Base-by-base conservation (phyloP, 92 coral and sea anemone genomes). In the Actinostola sp. region DNA sequence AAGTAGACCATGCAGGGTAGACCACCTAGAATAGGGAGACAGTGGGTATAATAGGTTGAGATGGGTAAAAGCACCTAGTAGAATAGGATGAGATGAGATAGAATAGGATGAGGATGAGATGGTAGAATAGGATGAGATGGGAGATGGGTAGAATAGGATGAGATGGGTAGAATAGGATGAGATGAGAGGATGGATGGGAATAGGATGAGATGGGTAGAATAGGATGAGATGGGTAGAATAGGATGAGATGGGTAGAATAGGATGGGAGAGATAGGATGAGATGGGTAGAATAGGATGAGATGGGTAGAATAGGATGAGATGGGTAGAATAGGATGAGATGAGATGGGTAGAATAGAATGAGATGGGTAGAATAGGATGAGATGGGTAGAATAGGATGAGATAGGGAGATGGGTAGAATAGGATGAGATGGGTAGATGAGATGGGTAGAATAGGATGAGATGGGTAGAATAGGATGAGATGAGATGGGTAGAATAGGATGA, bases 1-100 rank as follows among this genome's bases (percentile, higher is more conserved):
- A 12, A 95, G 89, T 25, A 91, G 85, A 42, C 83, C 84, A 30
- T 71, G 80, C 48, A 95, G 91, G 23, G 99, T 95, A 13, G 86
- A n/a, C n/a, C n/a, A n/a, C n/a, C n/a, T n/a, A n/a, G n/a, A n/a
- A n/a, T n/a, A n/a, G n/a, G 5, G 60, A 53, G 25, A n/a, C n/a
- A n/a, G n/a, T 21, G 16, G 15, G 39, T 10, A 59, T 16, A 2
- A 32, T 3, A 29, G 38, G 65, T 3, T 20, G 6, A 28, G 43
- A 59, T 59, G 44, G 21, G 29, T 29, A 28, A 32, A n/a, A n/a
- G n/a, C n/a, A n/a, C n/a, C n/a, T n/a, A n/a, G n/a, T n/a, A 28
- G 2, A 20, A 6, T 20, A 2, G 54, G 54, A 48, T 8, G 21
- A 41, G 34, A 23, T 3, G 61, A n/a, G 33, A 55, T 20, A 21